A percentile compares a stretch with the other conserved stretches of the same genome.
These are phyloP conservation scores for Pterois miles DNA, from an alignment of 2,797 vertebrate genomes.

Conservation along the genomic window DNA sequence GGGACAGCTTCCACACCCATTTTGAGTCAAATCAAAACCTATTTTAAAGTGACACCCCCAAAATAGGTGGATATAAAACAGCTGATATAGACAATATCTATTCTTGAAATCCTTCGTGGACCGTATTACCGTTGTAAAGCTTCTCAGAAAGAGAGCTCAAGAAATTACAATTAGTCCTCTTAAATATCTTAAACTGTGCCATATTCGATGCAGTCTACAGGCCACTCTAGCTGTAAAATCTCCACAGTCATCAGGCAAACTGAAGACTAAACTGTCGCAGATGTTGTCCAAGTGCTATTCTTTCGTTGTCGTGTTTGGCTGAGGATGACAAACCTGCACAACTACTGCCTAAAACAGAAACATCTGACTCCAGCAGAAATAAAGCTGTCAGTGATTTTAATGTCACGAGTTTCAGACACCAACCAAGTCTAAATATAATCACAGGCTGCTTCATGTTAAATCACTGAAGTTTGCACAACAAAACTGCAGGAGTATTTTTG, in stretches of 20 bases:
- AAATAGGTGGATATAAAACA: background rate
- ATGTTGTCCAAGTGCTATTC: background rate
- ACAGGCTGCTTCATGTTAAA: background rate
- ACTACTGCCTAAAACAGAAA: background rate
- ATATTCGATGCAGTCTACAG: too few relatives aligned
- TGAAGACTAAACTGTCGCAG: background rate
- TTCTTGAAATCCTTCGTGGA: background rate
- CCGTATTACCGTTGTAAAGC: background rate
- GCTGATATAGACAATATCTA: background rate
- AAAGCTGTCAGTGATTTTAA: conserved; percentile 1
- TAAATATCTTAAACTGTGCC: background rate
- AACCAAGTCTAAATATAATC: conserved; percentile 47
- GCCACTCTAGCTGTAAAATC: background rate
- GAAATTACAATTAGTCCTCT: background rate
- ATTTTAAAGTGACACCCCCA: background rate
- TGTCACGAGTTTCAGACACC: background rate
- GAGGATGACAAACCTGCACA: background rate
- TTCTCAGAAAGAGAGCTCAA: background rate
- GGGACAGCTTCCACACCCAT: too few relatives aligned
- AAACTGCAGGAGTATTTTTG: conserved; percentile 53
- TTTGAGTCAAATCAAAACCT: background rate
- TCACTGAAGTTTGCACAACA: conserved; percentile 25
- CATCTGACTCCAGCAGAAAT: background rate
- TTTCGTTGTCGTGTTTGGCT: conserved; percentile 7
- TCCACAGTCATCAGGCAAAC: background rate